These are phyloP conservation scores for Leucophora obtusa DNA, from an alignment of 2,888 invertebrate species.

Conservation along the genomic window DNA sequence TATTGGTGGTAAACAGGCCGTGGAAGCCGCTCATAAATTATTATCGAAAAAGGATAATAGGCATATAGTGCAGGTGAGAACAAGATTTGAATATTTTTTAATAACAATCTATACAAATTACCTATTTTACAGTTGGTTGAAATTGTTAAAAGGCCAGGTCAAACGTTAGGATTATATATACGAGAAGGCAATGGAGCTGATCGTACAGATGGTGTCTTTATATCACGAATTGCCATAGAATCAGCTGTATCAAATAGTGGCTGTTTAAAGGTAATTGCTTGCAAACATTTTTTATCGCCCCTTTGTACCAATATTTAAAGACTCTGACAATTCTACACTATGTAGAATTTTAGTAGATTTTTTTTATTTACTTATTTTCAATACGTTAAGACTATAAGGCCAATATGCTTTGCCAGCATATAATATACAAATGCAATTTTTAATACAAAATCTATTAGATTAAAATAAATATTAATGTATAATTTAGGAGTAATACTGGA, in stretches of 20 bases:
- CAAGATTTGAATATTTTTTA: no score
- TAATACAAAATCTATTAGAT: no score
- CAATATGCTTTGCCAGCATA: no score
- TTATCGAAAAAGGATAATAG: slow-evolving; percentile 82
- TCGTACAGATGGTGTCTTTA: slow-evolving; percentile 97
- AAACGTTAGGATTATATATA: slow-evolving; percentile 98
- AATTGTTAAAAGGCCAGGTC: slow-evolving; percentile 98
- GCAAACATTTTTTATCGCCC: background rate
- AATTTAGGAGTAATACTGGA: no score
- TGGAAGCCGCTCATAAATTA: slow-evolving; percentile 92
- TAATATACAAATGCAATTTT: no score
- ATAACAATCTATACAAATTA: background rate
- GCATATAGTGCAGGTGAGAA: slow-evolving; percentile 83
- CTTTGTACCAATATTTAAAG: no score
- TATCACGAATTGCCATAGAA: slow-evolving; percentile 95
- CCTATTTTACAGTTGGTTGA: slow-evolving; percentile 87
- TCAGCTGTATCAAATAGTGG: slow-evolving; percentile 98
- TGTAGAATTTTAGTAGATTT: no score
- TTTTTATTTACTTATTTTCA: no score
- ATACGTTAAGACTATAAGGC: no score
- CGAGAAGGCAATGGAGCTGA: slow-evolving; percentile 99
- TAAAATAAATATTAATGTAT: no score
- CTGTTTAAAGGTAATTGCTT: slow-evolving; percentile 86
- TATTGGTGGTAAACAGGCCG: slow-evolving; percentile 91
- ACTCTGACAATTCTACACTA: no score